Conservation (phyloP, 2,113 vertebrate species). For the Vanacampus margaritifer region DNA sequence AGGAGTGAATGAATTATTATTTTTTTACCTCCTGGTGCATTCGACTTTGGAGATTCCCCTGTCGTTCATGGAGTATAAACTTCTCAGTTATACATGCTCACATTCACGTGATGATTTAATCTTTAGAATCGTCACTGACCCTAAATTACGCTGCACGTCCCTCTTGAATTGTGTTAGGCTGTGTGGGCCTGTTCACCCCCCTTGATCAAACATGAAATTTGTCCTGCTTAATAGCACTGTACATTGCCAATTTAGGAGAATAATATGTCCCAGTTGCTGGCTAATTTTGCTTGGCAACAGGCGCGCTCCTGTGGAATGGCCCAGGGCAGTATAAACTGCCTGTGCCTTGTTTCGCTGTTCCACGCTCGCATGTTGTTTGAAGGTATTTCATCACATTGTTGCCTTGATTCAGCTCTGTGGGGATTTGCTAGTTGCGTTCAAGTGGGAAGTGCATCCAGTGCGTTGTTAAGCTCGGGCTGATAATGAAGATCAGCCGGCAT, state of each 20-base stretch:
- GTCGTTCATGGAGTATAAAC: not conserved
- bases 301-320: conserved; percentile 66
- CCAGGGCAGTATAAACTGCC: conserved; percentile 59
- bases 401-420: conserved; percentile 70
- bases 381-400: conserved; percentile 73
- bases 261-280: conserved; percentile 72
- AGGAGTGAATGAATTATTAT: no score
- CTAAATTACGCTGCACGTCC: conserved; percentile 14
- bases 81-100: not conserved
- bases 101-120: conserved; percentile 31
- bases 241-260: conserved; percentile 69
- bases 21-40: not conserved
- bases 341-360: conserved; percentile 59
- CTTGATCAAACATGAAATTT: conserved; percentile 69
- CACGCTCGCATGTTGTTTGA: conserved; percentile 65
- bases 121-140: conserved; percentile 16
- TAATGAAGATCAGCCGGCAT: conserved; percentile 71
- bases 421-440: conserved; percentile 74
- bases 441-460: conserved; percentile 71
- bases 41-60: not conserved
- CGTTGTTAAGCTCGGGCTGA: conserved; percentile 69
- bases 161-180: conserved; percentile 19
- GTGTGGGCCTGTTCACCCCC: conserved; percentile 31
- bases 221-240: conserved; percentile 67
- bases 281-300: conserved; percentile 74